Percentiles rank a stretch among this genome's conserved stretches.
Evolutionary conservation across 2,797 vertebrate genomes (phyloP).

Genomic region (Anniella stebbinsi): DNA sequence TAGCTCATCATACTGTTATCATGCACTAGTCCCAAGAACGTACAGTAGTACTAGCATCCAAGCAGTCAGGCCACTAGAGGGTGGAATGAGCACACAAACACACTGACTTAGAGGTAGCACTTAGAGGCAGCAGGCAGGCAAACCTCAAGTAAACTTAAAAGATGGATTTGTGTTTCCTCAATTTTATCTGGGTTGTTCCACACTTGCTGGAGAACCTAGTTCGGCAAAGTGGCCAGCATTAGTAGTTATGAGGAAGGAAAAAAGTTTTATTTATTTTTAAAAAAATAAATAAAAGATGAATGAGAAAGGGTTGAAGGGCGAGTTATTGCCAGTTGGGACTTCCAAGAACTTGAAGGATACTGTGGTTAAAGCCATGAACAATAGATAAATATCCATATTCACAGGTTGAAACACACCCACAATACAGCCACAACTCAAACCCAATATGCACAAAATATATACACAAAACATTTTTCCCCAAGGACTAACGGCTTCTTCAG

Average conservation of each 20-base stretch:
- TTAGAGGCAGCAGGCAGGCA: too few species aligned
- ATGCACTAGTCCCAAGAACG: not conserved
- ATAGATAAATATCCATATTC: not conserved
- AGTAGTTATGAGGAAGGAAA: not conserved
- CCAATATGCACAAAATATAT: too few species aligned
- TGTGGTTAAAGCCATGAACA: not conserved
- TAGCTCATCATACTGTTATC: not conserved
- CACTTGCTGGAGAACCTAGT: not conserved
- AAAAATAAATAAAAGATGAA: not conserved
- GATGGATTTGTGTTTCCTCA: not conserved
- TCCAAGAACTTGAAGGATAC: not conserved
- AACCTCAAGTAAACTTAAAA: not conserved
- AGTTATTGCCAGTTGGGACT: not conserved
- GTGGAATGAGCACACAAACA: slow-evolving; percentile 17
- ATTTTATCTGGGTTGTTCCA: not conserved
- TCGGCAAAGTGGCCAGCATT: not conserved
- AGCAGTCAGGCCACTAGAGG: slow-evolving; percentile 58
- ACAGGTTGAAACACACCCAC: not conserved
- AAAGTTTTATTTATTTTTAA: not conserved
- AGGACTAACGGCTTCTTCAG: too few species aligned
- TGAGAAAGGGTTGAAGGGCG: not conserved
- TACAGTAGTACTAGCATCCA: not conserved
- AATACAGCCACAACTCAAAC: not conserved
- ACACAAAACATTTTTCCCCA: too few species aligned
- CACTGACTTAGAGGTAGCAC: not conserved